Percentiles rank a stretch among this genome's conserved stretches.
Conservation (phyloP, 2,888 invertebrate genomes). For the Drosophila kokeensis region DNA sequence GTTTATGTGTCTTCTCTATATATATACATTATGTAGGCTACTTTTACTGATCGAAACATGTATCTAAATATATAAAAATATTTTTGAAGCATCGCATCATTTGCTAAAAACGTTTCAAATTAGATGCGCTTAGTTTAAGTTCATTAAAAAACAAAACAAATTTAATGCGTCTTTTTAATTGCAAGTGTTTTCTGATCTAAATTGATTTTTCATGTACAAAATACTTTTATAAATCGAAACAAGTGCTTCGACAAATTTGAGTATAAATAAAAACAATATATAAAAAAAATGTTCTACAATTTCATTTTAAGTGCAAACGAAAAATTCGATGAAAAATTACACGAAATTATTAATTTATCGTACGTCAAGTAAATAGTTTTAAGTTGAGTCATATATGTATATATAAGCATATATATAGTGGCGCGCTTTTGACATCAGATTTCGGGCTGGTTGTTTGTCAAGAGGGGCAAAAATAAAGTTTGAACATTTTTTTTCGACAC, state of each 20-base stretch:
- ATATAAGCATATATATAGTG: conserved; percentile 32
- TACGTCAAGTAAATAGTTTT: conserved; percentile 42
- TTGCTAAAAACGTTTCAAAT: conserved; percentile 49
- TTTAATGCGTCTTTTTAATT: conserved; percentile 28
- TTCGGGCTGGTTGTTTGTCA: conserved; percentile 55
- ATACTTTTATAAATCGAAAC: conserved; percentile 17
- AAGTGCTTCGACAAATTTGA: background rate
- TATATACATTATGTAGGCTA: background rate
- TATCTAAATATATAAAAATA: conserved; percentile 16
- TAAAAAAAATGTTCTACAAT: conserved; percentile 3
- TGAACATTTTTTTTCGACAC: conserved; percentile 33
- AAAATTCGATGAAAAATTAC: conserved; percentile 57
- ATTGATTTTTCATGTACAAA: conserved; percentile 10
- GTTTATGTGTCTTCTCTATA: background rate
- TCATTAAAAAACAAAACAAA: conserved; percentile 6
- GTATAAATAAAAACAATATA: conserved; percentile 17
- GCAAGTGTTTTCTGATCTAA: conserved; percentile 16
- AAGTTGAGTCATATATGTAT: conserved; percentile 20
- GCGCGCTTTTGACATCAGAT: conserved; percentile 74
- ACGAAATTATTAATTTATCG: conserved; percentile 63
- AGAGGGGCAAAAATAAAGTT: conserved; percentile 15
- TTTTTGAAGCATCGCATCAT: conserved; percentile 51
- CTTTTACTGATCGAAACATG: conserved; percentile 8
- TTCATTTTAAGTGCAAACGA: conserved; percentile 48
- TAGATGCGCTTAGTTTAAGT: conserved; percentile 62